Evolutionary conservation across 2,888 invertebrate species (phyloP).

Genomic region (Therioaphis trifolii): DNA sequence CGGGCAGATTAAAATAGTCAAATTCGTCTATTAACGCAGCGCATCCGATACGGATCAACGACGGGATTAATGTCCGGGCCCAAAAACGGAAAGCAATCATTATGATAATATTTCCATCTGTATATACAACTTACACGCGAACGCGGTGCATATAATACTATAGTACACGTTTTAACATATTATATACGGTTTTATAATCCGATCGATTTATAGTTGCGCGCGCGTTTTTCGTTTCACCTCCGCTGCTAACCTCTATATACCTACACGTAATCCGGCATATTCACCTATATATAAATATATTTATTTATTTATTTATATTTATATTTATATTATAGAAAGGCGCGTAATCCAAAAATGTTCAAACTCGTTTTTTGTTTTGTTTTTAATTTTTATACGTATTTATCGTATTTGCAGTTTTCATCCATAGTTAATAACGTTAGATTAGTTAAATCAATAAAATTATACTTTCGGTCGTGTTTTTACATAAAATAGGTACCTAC

Average conservation of each 20-base stretch:
- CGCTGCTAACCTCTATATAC: neutral
- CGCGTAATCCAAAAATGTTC: conserved; percentile 23
- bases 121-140: neutral
- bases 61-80: conserved; percentile 23
- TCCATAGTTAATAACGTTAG: neutral
- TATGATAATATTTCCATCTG: conserved; percentile 5
- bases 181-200: conserved; percentile 26
- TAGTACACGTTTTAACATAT: conserved; percentile 14
- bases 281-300: neutral
- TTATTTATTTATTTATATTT: no score
- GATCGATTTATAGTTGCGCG: conserved; percentile 2
- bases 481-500: no score
- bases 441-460: neutral
- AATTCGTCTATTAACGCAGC: conserved; percentile 56
- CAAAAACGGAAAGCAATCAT: conserved; percentile 6
- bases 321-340: neutral
- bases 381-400: neutral
- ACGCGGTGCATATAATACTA: neutral
- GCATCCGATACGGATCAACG: conserved; percentile 25
- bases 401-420: neutral
- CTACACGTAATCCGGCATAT: neutral
- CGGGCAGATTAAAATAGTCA: conserved; percentile 46
- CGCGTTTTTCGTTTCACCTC: conserved; percentile 27
- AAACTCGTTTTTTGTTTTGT: conserved; percentile 12
- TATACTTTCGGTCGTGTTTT: neutral